phyloP scores from a whole-genome alignment of 2,113 vertebrate genomes.

The Nannobrachium achirus region DNA sequence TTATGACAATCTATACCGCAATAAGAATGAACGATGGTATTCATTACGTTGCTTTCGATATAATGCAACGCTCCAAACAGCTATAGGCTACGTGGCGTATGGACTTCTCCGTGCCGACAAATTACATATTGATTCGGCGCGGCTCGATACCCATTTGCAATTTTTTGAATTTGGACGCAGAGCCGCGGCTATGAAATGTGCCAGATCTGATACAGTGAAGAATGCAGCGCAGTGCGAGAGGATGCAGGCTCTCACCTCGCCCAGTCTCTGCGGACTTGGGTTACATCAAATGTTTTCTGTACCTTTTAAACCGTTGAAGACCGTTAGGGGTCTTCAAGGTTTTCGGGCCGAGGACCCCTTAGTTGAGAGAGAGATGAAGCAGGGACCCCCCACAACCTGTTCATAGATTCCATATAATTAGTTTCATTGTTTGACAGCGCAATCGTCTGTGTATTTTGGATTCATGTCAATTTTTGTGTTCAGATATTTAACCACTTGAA shows the following conservation, averaged over 20 bases:
- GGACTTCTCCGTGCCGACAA: constrained; percentile 56
- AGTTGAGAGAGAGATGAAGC: too few relatives aligned
- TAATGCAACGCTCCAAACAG: constrained; percentile 65
- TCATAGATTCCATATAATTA: too few relatives aligned
- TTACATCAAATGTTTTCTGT: constrained; percentile 39
- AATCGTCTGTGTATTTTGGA: too few relatives aligned
- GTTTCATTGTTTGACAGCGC: too few relatives aligned
- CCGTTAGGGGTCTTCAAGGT: too few relatives aligned
- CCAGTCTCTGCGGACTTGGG: constrained; percentile 1
- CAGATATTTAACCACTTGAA: too few relatives aligned
- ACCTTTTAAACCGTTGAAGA: constrained; percentile 21
- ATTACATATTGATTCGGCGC: constrained; percentile 73
- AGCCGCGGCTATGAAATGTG: constrained; percentile 47
- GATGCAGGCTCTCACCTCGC: constrained; percentile 24
- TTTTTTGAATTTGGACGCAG: constrained; percentile 66
- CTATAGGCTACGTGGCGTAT: constrained; percentile 55
- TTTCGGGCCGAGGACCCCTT: too few relatives aligned
- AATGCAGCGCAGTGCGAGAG: constrained; percentile 20
- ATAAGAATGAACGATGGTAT: constrained; percentile 67
- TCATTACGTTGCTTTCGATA: constrained; percentile 67
- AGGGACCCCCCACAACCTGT: too few relatives aligned
- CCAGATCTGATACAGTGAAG: constrained; percentile 41
- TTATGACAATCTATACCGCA: constrained; percentile 61
- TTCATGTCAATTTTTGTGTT: too few relatives aligned
- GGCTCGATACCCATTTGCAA: constrained; percentile 73